Conservation (phyloP, 2,888 invertebrate genomes). For the Ctenicera cuprea region DNA sequence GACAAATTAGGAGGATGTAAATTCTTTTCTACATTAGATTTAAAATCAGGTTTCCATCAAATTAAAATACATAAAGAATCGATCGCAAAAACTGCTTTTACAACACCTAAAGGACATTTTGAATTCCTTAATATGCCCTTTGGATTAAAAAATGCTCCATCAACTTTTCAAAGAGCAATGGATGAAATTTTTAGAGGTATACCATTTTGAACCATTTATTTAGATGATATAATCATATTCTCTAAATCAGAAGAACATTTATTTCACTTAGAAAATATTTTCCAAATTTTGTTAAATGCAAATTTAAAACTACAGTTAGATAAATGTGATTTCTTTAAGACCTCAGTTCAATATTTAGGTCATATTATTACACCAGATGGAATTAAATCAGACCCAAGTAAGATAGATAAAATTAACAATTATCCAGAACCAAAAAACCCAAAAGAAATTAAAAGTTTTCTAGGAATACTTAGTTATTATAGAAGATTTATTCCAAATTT, state of each 20-base stretch:
- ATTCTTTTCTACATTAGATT: slow-evolving; percentile 61
- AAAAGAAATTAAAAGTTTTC: slow-evolving; percentile 45
- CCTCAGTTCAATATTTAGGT: slow-evolving; percentile 53
- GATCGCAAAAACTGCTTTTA: slow-evolving; percentile 59
- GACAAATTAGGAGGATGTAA: slow-evolving; percentile 59
- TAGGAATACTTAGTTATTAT: slow-evolving; percentile 4
- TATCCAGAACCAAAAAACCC: slow-evolving; percentile 52
- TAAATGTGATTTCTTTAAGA: slow-evolving; percentile 52
- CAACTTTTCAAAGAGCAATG: slow-evolving; percentile 60
- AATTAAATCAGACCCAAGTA: slow-evolving; percentile 55
- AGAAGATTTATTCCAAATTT: slow-evolving; percentile 22
- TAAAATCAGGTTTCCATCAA: slow-evolving; percentile 62
- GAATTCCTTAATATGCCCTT: slow-evolving; percentile 60
- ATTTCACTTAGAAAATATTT: slow-evolving; percentile 51
- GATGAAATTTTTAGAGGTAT: slow-evolving; percentile 55
- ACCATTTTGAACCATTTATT: slow-evolving; percentile 56
- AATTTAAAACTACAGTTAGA: slow-evolving; percentile 57
- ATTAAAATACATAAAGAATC: slow-evolving; percentile 57
- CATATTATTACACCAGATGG: slow-evolving; percentile 52
- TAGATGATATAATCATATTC: slow-evolving; percentile 59
- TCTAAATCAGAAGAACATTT: slow-evolving; percentile 48
- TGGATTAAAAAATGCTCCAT: slow-evolving; percentile 57
- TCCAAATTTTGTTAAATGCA: slow-evolving; percentile 53
- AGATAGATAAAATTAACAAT: slow-evolving; percentile 52
- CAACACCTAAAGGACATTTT: slow-evolving; percentile 51